Conservation (phyloP, 2,113 vertebrate species). For the Pimephales promelas region DNA sequence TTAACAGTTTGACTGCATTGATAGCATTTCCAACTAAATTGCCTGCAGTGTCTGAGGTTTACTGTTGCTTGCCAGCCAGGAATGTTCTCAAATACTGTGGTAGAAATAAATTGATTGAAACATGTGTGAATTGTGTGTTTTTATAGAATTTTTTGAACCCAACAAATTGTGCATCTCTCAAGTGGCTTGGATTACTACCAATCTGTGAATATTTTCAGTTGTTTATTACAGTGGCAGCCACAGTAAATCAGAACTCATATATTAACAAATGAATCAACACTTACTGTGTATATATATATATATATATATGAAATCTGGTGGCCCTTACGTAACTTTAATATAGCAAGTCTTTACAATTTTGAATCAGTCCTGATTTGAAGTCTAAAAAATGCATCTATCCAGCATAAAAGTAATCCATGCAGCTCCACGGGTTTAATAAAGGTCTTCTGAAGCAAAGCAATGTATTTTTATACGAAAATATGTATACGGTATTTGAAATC, state of each 20-base stretch:
- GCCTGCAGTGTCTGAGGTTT: constrained; percentile 4
- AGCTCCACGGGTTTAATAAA: too few species aligned
- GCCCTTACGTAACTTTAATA: constrained; percentile 17
- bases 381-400: too few species aligned
- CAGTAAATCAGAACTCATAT: neutral
- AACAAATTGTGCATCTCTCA: neutral
- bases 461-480: neutral
- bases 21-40: constrained; percentile 1
- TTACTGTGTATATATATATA: too few species aligned
- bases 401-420: too few species aligned
- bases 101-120: neutral
- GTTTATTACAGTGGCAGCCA: neutral
- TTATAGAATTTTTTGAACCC: neutral
- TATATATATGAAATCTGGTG: neutral
- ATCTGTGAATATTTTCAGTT: constrained; percentile 12
- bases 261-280: neutral
- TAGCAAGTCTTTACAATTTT: neutral
- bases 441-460: too few species aligned
- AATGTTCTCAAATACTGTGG: neutral
- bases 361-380: too few species aligned
- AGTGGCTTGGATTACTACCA: neutral
- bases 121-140: neutral
- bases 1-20: neutral
- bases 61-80: neutral
- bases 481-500: neutral